phyloP scores from a whole-genome alignment of 2,888 invertebrate genomes.

The Andrena dorsata region DNA sequence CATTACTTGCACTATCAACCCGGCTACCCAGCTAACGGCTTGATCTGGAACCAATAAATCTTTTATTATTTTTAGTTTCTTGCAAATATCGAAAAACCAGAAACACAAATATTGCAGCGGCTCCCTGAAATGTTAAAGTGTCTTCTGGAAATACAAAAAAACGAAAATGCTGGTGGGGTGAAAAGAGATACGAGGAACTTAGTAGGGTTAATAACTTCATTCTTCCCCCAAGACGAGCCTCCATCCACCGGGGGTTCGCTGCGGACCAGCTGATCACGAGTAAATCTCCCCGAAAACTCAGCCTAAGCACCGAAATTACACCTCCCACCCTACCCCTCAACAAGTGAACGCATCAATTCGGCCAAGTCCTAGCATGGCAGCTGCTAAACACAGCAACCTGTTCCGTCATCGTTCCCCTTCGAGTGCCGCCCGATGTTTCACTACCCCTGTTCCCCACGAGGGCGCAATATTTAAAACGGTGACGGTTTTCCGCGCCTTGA shows the following conservation, averaged over 20 bases:
- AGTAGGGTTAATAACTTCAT: background rate
- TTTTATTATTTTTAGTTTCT: too few relatives aligned
- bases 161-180: too few relatives aligned
- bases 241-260: background rate
- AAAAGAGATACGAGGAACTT: too few relatives aligned
- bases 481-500: conserved; percentile 20
- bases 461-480: conserved; percentile 44
- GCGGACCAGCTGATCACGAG: background rate
- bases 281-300: background rate
- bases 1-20: too few relatives aligned
- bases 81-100: too few relatives aligned
- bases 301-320: background rate
- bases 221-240: background rate
- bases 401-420: background rate
- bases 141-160: too few relatives aligned
- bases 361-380: background rate
- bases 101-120: too few relatives aligned
- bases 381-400: conserved; percentile 10
- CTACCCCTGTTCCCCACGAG: background rate
- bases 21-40: too few relatives aligned
- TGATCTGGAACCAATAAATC: too few relatives aligned
- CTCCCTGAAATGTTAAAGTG: too few relatives aligned
- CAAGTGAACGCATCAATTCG: conserved; percentile 6
- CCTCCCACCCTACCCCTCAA: too few relatives aligned
- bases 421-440: conserved; percentile 15